A percentile compares a stretch with the other conserved stretches of the same genome.
phyloP scores from a whole-genome alignment of 2,113 vertebrate genomes.

The Sciurus niger region DNA sequence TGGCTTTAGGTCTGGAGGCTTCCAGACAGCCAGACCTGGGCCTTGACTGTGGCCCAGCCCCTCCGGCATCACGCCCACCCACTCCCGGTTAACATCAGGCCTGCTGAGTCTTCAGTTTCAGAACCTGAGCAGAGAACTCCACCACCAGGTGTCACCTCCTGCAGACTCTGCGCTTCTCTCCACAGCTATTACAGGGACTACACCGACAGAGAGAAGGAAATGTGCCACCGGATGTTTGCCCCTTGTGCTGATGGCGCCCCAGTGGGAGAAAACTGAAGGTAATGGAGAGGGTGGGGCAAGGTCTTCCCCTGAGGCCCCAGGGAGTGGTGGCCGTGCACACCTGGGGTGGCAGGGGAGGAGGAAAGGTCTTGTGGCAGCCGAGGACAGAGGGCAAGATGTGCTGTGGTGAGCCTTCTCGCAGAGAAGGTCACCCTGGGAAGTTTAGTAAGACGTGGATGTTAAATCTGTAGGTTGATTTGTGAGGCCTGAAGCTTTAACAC shows the following conservation, averaged over 20 bases:
- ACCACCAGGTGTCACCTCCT: constrained; percentile 63
- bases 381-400: neutral
- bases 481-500: neutral
- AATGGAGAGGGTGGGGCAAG: neutral
- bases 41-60: too few relatives aligned
- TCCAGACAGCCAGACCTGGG: neutral
- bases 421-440: neutral
- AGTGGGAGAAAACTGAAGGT: constrained; percentile 83
- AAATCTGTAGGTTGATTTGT: neutral
- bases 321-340: neutral
- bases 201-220: constrained; percentile 84
- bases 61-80: accelerated
- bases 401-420: too few relatives aligned
- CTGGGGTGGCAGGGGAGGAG: neutral
- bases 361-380: neutral
- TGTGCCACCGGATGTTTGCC: constrained; percentile 89
- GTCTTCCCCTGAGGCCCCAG: accelerated
- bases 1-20: neutral
- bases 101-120: neutral
- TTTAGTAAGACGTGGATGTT: neutral
- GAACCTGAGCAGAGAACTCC: constrained; percentile 25
- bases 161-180: neutral
- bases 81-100: neutral
- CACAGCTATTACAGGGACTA: constrained; percentile 86
- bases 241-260: neutral